Evolutionary conservation across 2,888 invertebrate species (phyloP), one percentile per base, ranked within the genome.

Genomic region (Calameuta pallipes): DNA sequence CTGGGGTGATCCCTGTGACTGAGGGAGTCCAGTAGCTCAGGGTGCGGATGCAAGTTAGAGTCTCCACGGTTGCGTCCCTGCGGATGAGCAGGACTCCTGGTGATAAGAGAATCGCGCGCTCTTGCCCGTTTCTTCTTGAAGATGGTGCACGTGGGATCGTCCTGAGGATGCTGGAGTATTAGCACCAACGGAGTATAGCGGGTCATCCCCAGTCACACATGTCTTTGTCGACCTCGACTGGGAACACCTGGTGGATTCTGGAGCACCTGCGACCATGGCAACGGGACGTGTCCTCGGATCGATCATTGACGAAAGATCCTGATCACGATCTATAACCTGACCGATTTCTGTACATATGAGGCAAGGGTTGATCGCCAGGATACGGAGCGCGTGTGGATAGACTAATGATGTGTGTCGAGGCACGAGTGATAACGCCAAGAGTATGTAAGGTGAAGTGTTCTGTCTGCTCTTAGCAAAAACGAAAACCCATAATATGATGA

Each of bases 1-100:
- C 75, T 89, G 89, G 89, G 84, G 85, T 75, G 90, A 91, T 76
- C 86, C 90, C 73, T 91, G 91, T 82, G 91, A 91, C 75, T 91
- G 87, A 89, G 79, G 75, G 68, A 30, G 33, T 33, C 3, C 3
- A 23, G 1, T 23, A 6, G 6, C 56, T 56, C 2, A 56, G 23
- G 56, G 23, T 23, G 23, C 2, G 23, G 56, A 56, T 56, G 56
- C 56, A 56, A 56, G 23, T 56, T 56, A 56, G 56, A 23, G 56
- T 56, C 15, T 56, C 1, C 56, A 23, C 56, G 23, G 9, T 56
- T 23, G 9, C 9, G 56, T 23, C 23, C 9, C 6, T 56, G 56
- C 9, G 9, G 56, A 56, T 3, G 23, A 56, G 23, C 56, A 23
- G 56, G 56, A 56, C 56, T 23, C 56, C 56, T 56, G 56, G 23